A percentile compares a stretch with the other conserved stretches of the same genome.
phyloP scores from a whole-genome alignment of 2,113 vertebrate genomes.

The Tursiops truncatus region DNA sequence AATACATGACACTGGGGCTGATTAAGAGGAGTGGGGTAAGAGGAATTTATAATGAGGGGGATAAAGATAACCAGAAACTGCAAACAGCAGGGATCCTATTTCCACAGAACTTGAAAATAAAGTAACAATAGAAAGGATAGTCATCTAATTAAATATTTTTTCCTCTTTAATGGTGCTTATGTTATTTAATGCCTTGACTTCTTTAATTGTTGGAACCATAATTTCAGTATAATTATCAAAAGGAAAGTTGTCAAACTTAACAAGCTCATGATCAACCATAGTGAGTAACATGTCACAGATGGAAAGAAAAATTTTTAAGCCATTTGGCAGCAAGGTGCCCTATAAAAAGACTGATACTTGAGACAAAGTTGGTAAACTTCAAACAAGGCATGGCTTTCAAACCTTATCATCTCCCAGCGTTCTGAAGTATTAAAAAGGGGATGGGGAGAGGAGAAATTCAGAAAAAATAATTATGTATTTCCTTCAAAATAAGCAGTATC shows the following conservation, averaged over 20 bases:
- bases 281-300: slow-evolving; percentile 71
- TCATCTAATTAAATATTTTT: slow-evolving; percentile 87
- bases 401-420: not conserved
- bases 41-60: slow-evolving; percentile 81
- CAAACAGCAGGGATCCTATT: slow-evolving; percentile 83
- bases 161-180: slow-evolving; percentile 77
- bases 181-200: slow-evolving; percentile 81
- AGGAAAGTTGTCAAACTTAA: slow-evolving; percentile 83
- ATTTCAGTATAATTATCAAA: slow-evolving; percentile 81
- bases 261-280: slow-evolving; percentile 77
- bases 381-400: not conserved
- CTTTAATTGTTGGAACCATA: slow-evolving; percentile 73
- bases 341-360: not conserved
- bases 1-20: slow-evolving; percentile 68
- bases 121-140: slow-evolving; percentile 81
- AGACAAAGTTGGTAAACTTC: not conserved
- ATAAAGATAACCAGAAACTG: slow-evolving; percentile 84
- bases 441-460: not conserved
- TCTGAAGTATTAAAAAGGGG: not conserved
- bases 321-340: not conserved
- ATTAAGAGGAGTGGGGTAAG: slow-evolving; percentile 80
- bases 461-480: not conserved
- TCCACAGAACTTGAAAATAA: slow-evolving; percentile 82
- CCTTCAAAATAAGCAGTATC: not conserved
- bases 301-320: not conserved